phyloP scores from a whole-genome alignment of 2,797 vertebrate genomes.

The Siniperca scherzeri region DNA sequence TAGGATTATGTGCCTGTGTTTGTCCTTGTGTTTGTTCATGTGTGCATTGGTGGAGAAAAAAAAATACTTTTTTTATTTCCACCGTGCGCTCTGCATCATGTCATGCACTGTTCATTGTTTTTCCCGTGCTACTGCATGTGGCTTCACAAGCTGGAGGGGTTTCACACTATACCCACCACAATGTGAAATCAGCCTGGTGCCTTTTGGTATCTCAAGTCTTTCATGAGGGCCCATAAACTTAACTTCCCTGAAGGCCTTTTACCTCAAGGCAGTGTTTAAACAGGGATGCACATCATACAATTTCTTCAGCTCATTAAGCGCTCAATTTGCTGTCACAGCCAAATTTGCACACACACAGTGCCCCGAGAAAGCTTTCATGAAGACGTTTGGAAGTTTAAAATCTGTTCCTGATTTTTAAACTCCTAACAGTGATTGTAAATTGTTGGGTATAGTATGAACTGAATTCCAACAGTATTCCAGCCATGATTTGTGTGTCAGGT shows the following conservation, averaged over 20 bases:
- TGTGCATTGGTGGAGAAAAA: background rate
- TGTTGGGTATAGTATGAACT: background rate
- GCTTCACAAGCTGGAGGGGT: conserved; percentile 7
- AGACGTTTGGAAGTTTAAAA: conserved; percentile 11
- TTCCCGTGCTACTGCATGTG: background rate
- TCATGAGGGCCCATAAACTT: conserved; percentile 27
- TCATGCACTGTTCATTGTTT: background rate
- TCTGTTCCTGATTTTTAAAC: background rate
- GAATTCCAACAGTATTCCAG: background rate
- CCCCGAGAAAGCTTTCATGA: background rate
- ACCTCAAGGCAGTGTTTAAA: conserved; percentile 51
- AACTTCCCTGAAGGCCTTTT: conserved; percentile 44
- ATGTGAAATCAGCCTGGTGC: conserved; percentile 16
- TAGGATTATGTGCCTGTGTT: conserved; percentile 56
- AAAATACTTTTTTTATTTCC: background rate
- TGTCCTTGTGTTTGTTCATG: background rate
- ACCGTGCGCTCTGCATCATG: background rate
- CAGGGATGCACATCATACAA: conserved; percentile 45
- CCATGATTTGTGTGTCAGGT: too few species aligned
- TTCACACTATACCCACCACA: conserved; percentile 23
- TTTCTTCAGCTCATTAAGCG: conserved; percentile 55
- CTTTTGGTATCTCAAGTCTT: conserved; percentile 14
- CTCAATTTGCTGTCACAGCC: conserved; percentile 45
- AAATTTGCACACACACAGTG: conserved; percentile 10
- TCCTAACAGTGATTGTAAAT: background rate